phyloP scores from a whole-genome alignment of 1,140 invertebrate species.

The Apis dorsata region DNA sequence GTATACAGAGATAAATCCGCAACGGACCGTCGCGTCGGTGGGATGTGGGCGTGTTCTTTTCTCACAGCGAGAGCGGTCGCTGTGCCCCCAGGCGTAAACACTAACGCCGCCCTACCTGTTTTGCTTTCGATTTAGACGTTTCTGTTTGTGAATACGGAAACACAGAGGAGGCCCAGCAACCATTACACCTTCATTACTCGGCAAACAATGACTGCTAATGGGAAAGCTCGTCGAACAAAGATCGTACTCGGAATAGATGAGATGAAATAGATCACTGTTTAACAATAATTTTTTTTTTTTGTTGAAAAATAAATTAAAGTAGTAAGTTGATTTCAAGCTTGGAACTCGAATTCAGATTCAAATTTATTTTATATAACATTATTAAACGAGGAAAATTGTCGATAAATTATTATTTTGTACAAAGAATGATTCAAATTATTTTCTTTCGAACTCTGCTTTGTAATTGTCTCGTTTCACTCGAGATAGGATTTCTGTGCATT shows the following conservation, averaged over 20 bases:
- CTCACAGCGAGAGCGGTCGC: not conserved
- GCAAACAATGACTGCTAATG: not conserved
- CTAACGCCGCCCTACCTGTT: not conserved
- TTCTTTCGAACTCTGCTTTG: not conserved
- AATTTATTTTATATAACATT: too few species aligned
- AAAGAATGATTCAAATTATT: not conserved
- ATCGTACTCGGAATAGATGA: not conserved
- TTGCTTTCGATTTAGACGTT: slow-evolving; percentile 16
- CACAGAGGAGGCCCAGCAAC: not conserved
- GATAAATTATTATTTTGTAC: too few species aligned
- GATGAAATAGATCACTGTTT: too few species aligned
- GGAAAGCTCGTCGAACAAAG: not conserved
- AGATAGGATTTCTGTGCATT: not conserved
- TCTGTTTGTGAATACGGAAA: not conserved
- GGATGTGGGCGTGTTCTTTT: not conserved
- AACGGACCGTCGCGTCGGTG: not conserved
- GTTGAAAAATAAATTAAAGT: too few species aligned
- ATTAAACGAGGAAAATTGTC: too few species aligned
- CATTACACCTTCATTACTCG: not conserved
- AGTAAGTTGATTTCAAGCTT: too few species aligned
- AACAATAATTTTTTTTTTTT: too few species aligned
- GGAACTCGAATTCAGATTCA: too few species aligned
- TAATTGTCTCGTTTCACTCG: slow-evolving; percentile 7
- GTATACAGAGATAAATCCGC: not conserved
- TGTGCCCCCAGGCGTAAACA: not conserved